These are phyloP conservation scores for Palythoa caribaeorum DNA, from an alignment of 92 coral and sea anemone genomes.

Conservation along the genomic window DNA sequence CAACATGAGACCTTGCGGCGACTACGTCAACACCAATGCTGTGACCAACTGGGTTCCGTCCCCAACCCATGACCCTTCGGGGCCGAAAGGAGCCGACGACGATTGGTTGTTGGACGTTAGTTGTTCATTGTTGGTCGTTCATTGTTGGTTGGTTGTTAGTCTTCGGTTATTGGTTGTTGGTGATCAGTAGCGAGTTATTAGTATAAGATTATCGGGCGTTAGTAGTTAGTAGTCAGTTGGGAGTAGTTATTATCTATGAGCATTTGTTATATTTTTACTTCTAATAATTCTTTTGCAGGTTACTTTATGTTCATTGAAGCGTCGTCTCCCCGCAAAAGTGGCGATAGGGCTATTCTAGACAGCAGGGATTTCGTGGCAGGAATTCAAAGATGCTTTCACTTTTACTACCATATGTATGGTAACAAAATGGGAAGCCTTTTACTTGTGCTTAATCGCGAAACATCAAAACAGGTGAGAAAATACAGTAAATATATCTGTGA, in stretches of 20 bases:
- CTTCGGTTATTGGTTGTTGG: too few relatives aligned
- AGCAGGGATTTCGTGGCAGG: conserved; percentile 71
- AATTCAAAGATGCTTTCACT: conserved; percentile 76
- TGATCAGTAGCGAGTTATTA: too few relatives aligned
- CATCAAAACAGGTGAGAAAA: background rate
- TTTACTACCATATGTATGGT: conserved; percentile 94
- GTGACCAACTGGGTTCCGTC: too few relatives aligned
- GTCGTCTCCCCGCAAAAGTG: conserved; percentile 78
- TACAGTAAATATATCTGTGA: background rate
- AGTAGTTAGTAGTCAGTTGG: too few relatives aligned
- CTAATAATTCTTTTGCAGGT: conserved; percentile 46
- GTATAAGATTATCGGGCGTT: too few relatives aligned
- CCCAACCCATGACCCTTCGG: too few relatives aligned
- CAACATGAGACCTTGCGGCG: too few relatives aligned
- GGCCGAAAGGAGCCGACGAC: too few relatives aligned
- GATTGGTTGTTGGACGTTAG: too few relatives aligned
- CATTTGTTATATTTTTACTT: background rate
- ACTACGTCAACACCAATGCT: too few relatives aligned
- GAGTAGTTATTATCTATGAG: background rate
- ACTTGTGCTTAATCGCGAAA: conserved; percentile 25
- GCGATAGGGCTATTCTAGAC: conserved; percentile 75
- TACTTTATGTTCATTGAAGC: conserved; percentile 91
- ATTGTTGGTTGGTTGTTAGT: too few relatives aligned
- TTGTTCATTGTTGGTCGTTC: too few relatives aligned
- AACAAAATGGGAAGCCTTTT: conserved; percentile 60